Base-by-base conservation (phyloP, 1,140 invertebrate species). In the Drosophila carrolli region DNA sequence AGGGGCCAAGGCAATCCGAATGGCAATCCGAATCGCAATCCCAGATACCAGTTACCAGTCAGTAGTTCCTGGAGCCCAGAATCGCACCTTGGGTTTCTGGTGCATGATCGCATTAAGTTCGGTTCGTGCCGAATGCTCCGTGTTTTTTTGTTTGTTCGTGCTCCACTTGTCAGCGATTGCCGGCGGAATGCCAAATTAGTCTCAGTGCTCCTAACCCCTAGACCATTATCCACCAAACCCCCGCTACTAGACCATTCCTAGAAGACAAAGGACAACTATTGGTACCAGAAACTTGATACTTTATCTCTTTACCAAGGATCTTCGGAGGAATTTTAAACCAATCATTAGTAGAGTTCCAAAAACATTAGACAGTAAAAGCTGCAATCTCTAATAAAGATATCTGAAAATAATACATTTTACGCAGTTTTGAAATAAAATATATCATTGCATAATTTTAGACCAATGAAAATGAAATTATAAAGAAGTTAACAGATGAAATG, bases 101-200 rank as follows among this genome's bases (percentile, higher is more conserved):
- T 32, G 65, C 61, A 75, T 83, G 83, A 88, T 88, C 79, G 79
- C 75, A 86, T 86, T 86, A 86, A 86, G 83, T 56, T 68, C 63
- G 37, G 46, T 60, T 74, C 72, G 74, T 88, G 53, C 43, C 38
- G 41, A 50, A 57, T 38, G 32, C 32, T 23, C 35, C 54, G 41
- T 50, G 63, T 66, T 37, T 65, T 71, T 61, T 40, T 43, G 47
- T 59, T 66, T 66, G 79, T 83, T 79, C 79, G 78, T 88, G 83
- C 79, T 83, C 77, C 84, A 83, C 72, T 88, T 80, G 72, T 70
- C 61, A 62, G 8, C 74, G 63, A 62, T 77, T 83, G 84, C 62
- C 67, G 53, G 13, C 63, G 76, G 83, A 88, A 88, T 89, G 84
- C 81, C 61, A 88, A 88, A 88, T 88, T 88, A 88, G 84, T 88